phyloP scores from a whole-genome alignment of 2,888 invertebrate genomes.

The Blastobasis lacticolella region DNA sequence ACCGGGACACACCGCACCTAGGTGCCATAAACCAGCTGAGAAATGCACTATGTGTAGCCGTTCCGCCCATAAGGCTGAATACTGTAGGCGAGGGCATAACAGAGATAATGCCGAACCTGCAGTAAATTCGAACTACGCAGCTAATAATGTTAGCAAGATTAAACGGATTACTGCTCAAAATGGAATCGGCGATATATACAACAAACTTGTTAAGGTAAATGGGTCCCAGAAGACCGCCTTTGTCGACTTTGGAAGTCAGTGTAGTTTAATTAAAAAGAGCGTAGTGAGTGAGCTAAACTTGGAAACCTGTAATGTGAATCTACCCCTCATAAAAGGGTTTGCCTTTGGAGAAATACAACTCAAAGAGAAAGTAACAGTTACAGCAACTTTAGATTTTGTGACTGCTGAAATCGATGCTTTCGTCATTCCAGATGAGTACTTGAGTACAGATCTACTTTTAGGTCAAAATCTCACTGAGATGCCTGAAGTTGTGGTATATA shows the following conservation, averaged over 20 bases:
- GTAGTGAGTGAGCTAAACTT: not conserved
- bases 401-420: conserved; percentile 1
- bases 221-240: not conserved
- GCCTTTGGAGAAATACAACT: not conserved
- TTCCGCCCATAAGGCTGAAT: not conserved
- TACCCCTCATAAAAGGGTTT: conserved; percentile 9
- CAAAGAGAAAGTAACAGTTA: not conserved
- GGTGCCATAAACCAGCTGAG: not conserved
- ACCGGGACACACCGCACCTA: not conserved
- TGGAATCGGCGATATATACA: conserved; percentile 3
- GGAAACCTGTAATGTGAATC: not conserved
- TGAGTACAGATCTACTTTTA: conserved; percentile 4
- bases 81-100: not conserved
- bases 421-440: conserved; percentile 2
- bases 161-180: not conserved
- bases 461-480: conserved; percentile 8
- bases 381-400: conserved; percentile 1
- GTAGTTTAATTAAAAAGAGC: conserved; percentile 3
- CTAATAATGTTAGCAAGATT: not conserved
- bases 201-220: conserved; percentile 5
- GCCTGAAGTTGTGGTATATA: conserved; percentile 2
- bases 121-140: too few species aligned
- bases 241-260: conserved; percentile 12
- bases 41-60: not conserved
- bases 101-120: not conserved